Evolutionary conservation across 1,140 invertebrate species (phyloP).

Genomic region (Lucilia sericata): DNA sequence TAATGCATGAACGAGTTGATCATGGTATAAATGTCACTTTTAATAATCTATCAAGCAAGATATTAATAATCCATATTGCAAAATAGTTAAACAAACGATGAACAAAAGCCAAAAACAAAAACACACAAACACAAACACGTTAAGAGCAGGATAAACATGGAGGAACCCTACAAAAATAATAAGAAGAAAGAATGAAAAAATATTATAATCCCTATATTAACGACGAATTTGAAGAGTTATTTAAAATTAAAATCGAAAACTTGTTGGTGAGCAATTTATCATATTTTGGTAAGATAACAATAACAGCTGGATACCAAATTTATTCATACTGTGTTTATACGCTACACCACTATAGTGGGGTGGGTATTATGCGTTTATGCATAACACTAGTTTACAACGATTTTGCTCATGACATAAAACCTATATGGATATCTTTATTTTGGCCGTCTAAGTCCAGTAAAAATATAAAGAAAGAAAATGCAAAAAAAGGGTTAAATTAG

Average conservation of each 20-base stretch:
- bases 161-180: not conserved
- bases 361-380: too few relatives aligned
- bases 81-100: constrained; percentile 28
- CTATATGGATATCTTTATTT: too few relatives aligned
- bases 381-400: too few relatives aligned
- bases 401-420: too few relatives aligned
- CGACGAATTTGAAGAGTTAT: not conserved
- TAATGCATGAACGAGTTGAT: constrained; percentile 19
- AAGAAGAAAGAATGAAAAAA: not conserved
- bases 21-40: constrained; percentile 20
- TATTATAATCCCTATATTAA: not conserved
- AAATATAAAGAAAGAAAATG: too few relatives aligned
- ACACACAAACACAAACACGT: not conserved
- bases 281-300: constrained; percentile 35
- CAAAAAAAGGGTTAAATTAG: too few relatives aligned
- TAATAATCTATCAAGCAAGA: not conserved
- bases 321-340: too few relatives aligned
- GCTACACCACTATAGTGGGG: not conserved
- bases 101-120: not conserved
- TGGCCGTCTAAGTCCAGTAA: too few relatives aligned
- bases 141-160: not conserved
- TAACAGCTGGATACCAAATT: not conserved
- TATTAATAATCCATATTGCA: constrained; percentile 11
- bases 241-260: constrained; percentile 35
- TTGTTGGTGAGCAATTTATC: constrained; percentile 33